Evolutionary conservation across 2,888 invertebrate species (phyloP).

Genomic region (Chrysodeixis includens): DNA sequence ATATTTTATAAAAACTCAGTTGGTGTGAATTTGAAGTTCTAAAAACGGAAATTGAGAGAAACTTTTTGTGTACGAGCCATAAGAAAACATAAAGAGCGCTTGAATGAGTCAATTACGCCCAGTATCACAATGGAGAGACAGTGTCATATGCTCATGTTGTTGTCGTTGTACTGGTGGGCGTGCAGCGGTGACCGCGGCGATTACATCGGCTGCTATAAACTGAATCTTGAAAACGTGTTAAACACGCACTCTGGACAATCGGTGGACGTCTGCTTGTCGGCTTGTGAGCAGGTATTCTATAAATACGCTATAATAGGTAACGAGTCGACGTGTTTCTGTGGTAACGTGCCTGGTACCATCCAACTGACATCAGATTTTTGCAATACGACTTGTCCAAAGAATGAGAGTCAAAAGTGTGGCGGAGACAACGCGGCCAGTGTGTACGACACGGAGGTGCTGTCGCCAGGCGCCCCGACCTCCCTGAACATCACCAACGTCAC

Average conservation of each 20-base stretch:
- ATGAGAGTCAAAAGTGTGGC: conserved; percentile 91
- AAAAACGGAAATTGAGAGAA: conserved; percentile 34
- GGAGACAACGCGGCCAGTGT: conserved; percentile 91
- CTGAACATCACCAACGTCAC: conserved; percentile 89
- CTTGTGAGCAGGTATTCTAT: conserved; percentile 84
- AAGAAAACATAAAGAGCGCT: conserved; percentile 56
- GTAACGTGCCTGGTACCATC: conserved; percentile 81
- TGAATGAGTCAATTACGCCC: conserved; percentile 69
- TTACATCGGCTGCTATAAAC: conserved; percentile 81
- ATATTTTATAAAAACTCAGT: conserved; percentile 36
- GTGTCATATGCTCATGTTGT: conserved; percentile 59
- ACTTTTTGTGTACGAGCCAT: conserved; percentile 50
- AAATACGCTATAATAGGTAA: conserved; percentile 84
- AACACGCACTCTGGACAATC: conserved; percentile 86
- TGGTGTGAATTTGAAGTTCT: conserved; percentile 28
- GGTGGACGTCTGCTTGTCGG: conserved; percentile 82
- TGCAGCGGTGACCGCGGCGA: conserved; percentile 78
- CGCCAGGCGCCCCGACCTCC: conserved; percentile 92
- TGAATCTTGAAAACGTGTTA: conserved; percentile 73
- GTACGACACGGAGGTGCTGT: conserved; percentile 91
- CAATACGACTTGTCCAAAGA: conserved; percentile 89
- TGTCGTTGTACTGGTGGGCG: conserved; percentile 58
- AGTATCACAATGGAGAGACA: conserved; percentile 76
- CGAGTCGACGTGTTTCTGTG: conserved; percentile 84
- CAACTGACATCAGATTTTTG: conserved; percentile 84